These are phyloP conservation scores for Melangyna quadrimaculata DNA, from an alignment of 2,888 invertebrate species.

Conservation along the genomic window DNA sequence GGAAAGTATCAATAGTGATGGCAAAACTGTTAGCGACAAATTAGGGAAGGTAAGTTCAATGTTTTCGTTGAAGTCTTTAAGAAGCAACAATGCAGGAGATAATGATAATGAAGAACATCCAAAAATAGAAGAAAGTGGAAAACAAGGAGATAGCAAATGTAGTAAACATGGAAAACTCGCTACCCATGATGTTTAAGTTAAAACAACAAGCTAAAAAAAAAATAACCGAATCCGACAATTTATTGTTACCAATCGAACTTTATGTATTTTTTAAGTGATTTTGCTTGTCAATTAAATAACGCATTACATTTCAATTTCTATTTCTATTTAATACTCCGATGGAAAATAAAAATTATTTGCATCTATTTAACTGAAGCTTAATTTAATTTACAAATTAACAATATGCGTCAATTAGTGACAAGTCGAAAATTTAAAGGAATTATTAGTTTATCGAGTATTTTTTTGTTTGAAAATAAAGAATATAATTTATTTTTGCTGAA, in stretches of 20 bases:
- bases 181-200: neutral
- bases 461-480: neutral
- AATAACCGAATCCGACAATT: too few species aligned
- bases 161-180: conserved; percentile 1
- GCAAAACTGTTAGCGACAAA: conserved; percentile 76
- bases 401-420: too few species aligned
- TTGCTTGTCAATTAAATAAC: too few species aligned
- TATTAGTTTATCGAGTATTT: too few species aligned
- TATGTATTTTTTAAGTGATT: too few species aligned
- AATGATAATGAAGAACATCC: neutral
- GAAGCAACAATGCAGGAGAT: conserved; percentile 27
- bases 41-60: conserved; percentile 78
- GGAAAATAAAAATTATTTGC: too few species aligned
- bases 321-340: too few species aligned
- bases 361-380: neutral
- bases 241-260: too few species aligned
- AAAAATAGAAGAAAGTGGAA: conserved; percentile 7
- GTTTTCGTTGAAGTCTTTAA: conserved; percentile 77
- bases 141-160: conserved; percentile 28
- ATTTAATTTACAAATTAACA: too few species aligned
- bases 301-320: too few species aligned
- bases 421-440: too few species aligned
- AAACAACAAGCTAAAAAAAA: too few species aligned
- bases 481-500: neutral
- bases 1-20: conserved; percentile 75